Conservation (phyloP, 1,140 invertebrate genomes). For the Acyrthosiphon pisum region DNA sequence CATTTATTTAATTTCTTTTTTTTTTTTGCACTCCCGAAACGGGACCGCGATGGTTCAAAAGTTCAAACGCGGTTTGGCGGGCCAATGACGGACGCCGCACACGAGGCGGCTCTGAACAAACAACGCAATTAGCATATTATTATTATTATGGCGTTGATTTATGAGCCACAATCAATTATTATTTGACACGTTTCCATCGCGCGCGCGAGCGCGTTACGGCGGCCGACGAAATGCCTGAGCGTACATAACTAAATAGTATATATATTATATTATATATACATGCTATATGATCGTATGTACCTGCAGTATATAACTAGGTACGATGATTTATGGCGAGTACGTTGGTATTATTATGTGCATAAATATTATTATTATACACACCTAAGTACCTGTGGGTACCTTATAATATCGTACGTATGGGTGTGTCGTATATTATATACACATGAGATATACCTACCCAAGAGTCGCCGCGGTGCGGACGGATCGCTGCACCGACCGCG, state of each 20-base stretch:
- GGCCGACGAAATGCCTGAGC: constrained; percentile 15
- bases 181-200: constrained; percentile 48
- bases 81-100: background rate
- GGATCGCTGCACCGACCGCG: background rate
- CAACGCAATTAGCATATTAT: constrained; percentile 47
- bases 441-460: background rate
- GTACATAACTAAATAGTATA: background rate
- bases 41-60: background rate
- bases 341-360: background rate
- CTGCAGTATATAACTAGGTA: background rate
- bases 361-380: constrained; percentile 1
- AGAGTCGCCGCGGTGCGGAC: background rate
- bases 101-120: constrained; percentile 38
- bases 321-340: constrained; percentile 8
- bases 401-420: background rate
- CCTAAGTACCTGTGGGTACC: background rate
- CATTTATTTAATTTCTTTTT: background rate
- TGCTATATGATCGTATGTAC: background rate
- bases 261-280: background rate
- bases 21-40: background rate
- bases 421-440: background rate
- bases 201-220: background rate
- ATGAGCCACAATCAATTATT: constrained; percentile 53
- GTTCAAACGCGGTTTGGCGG: background rate
- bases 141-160: constrained; percentile 40